A percentile compares a stretch with the other conserved stretches of the same genome.
phyloP scores from a whole-genome alignment of 30 jellyfish, hydroid and myxozoan genomes.

The Catostylus mosaicus region DNA sequence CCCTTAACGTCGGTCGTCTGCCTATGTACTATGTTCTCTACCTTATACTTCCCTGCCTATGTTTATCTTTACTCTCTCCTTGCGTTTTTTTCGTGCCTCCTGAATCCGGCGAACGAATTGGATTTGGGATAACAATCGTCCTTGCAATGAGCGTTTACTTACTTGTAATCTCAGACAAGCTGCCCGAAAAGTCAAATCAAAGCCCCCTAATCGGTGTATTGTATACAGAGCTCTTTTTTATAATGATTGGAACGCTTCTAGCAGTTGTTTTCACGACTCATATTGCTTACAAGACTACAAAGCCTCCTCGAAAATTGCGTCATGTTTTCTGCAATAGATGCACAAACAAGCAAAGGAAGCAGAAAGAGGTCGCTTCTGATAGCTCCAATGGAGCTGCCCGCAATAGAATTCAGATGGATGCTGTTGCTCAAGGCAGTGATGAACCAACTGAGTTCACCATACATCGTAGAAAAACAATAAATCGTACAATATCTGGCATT shows the following conservation, averaged over 20 bases:
- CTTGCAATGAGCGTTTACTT: slow-evolving; percentile 74
- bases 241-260: slow-evolving; percentile 35
- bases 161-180: slow-evolving; percentile 69
- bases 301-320: slow-evolving; percentile 48
- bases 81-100: slow-evolving; percentile 64
- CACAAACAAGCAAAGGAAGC: slow-evolving; percentile 7
- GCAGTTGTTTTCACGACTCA: slow-evolving; percentile 40
- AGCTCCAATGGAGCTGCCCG: neutral
- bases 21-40: slow-evolving; percentile 63
- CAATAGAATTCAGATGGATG: neutral
- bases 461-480: slow-evolving; percentile 22
- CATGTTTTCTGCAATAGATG: slow-evolving; percentile 29
- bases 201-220: slow-evolving; percentile 68
- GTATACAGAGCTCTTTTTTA: slow-evolving; percentile 34
- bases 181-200: slow-evolving; percentile 71
- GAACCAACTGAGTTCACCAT: neutral
- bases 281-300: slow-evolving; percentile 37
- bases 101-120: no score
- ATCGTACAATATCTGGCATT: neutral
- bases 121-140: slow-evolving; percentile 69
- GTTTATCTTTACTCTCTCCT: slow-evolving; percentile 24
- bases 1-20: slow-evolving; percentile 33
- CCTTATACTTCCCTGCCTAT: slow-evolving; percentile 65
- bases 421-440: neutral
- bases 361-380: neutral